Conservation (phyloP, 2,797 vertebrate genomes). For the Bradypodion pumilum region DNA sequence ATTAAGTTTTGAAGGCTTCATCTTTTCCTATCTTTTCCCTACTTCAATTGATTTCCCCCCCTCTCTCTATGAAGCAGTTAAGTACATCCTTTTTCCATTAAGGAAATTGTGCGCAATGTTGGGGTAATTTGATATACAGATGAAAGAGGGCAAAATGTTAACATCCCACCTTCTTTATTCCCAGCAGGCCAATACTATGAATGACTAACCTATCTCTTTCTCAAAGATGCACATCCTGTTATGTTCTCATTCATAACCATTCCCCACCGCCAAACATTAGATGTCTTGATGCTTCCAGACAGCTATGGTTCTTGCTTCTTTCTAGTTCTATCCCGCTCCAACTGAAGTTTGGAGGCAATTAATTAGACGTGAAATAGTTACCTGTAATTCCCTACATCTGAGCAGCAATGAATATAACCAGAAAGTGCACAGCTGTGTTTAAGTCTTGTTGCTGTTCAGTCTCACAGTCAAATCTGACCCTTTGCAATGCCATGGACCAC, state of each 20-base stretch:
- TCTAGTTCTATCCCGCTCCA: background rate
- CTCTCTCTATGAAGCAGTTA: constrained; percentile 58
- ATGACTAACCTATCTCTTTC: background rate
- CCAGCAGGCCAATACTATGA: constrained; percentile 29
- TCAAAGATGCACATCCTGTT: constrained; percentile 10
- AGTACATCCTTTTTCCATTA: constrained; percentile 63
- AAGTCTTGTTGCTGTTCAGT: no score
- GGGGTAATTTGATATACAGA: constrained; percentile 54
- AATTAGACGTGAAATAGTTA: background rate
- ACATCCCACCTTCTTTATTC: constrained; percentile 7
- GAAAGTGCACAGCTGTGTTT: no score
- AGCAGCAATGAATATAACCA: no score
- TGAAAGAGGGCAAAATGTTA: constrained; percentile 32
- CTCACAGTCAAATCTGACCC: no score
- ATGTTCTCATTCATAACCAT: background rate
- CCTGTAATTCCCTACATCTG: background rate
- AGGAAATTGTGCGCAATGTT: constrained; percentile 52
- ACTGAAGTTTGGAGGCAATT: no score
- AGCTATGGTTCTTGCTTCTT: background rate
- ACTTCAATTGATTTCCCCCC: constrained; percentile 63
- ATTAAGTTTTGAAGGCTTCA: constrained; percentile 61
- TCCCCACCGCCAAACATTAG: constrained; percentile 32
- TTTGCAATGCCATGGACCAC: no score
- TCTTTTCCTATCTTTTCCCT: constrained; percentile 58
- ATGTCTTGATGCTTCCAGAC: constrained; percentile 40